A percentile compares a stretch with the other conserved stretches of the same genome.
Conservation (phyloP, 2,888 invertebrate species). For the Parnassius smintheus region DNA sequence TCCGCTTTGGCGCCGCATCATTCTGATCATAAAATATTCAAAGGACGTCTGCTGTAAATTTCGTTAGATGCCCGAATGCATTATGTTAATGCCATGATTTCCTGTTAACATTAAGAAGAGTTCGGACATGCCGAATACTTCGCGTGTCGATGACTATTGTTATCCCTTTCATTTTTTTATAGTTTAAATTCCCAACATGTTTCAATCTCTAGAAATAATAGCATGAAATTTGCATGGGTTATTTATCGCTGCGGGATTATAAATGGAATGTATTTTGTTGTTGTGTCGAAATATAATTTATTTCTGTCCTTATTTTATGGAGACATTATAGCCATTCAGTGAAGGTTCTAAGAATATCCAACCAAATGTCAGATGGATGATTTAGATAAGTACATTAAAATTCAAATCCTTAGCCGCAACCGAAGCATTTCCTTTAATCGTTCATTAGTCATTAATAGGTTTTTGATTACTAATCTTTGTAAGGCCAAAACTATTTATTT, state of each 20-base stretch:
- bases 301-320: conserved; percentile 56
- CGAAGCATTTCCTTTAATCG: conserved; percentile 52
- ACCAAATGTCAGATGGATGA: conserved; percentile 46
- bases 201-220: conserved; percentile 44
- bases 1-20: conserved; percentile 46
- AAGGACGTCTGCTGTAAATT: conserved; percentile 54
- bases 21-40: conserved; percentile 52
- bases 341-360: conserved; percentile 58
- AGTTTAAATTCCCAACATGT: conserved; percentile 55
- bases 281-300: conserved; percentile 68
- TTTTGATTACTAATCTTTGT: conserved; percentile 59
- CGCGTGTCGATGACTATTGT: conserved; percentile 56
- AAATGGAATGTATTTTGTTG: conserved; percentile 57
- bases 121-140: conserved; percentile 48
- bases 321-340: conserved; percentile 61
- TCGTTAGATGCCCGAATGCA: conserved; percentile 64
- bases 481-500: conserved; percentile 31
- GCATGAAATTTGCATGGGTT: conserved; percentile 65
- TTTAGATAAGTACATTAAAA: conserved; percentile 64
- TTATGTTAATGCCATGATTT: conserved; percentile 69
- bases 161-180: conserved; percentile 42
- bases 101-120: conserved; percentile 55
- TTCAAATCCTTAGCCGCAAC: conserved; percentile 41
- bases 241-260: conserved; percentile 60
- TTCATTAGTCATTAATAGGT: conserved; percentile 66